phyloP scores from a whole-genome alignment of 2,888 invertebrate genomes.

The Sarcophaga rosellei region DNA sequence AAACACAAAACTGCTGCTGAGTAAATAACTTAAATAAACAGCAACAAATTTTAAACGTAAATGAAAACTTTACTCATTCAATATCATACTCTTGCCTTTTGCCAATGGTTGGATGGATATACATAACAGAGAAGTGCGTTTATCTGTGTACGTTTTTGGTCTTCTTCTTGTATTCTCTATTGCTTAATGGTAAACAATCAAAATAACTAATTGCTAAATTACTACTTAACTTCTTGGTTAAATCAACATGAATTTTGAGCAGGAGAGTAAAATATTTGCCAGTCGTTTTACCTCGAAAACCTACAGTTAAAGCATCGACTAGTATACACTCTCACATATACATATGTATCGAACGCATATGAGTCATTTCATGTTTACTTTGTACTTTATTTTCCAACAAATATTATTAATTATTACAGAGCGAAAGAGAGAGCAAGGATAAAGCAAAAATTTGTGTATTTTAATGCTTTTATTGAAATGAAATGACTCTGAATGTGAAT shows the following conservation, averaged over 20 bases:
- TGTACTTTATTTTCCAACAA: neutral
- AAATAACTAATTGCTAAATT: slow-evolving; percentile 68
- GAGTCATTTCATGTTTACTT: neutral
- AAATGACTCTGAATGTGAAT: neutral
- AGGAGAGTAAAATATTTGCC: slow-evolving; percentile 45
- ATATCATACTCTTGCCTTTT: neutral
- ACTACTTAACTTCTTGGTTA: slow-evolving; percentile 67
- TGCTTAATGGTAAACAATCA: slow-evolving; percentile 68
- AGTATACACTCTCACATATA: neutral
- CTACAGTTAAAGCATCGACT: neutral
- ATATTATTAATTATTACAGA: too few species aligned
- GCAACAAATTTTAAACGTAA: neutral
- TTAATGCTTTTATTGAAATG: neutral
- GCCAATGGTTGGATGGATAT: neutral
- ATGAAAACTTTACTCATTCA: slow-evolving; percentile 8
- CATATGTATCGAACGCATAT: neutral
- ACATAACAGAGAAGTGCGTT: neutral
- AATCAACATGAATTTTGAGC: slow-evolving; percentile 63
- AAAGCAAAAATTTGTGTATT: too few species aligned
- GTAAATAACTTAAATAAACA: neutral
- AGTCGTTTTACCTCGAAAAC: slow-evolving; percentile 42
- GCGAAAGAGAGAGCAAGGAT: too few species aligned
- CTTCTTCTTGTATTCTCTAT: slow-evolving; percentile 16
- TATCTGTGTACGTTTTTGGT: neutral
- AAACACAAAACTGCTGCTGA: neutral